Base-by-base conservation (phyloP, 2,113 vertebrate species). In the Proteles cristata region DNA sequence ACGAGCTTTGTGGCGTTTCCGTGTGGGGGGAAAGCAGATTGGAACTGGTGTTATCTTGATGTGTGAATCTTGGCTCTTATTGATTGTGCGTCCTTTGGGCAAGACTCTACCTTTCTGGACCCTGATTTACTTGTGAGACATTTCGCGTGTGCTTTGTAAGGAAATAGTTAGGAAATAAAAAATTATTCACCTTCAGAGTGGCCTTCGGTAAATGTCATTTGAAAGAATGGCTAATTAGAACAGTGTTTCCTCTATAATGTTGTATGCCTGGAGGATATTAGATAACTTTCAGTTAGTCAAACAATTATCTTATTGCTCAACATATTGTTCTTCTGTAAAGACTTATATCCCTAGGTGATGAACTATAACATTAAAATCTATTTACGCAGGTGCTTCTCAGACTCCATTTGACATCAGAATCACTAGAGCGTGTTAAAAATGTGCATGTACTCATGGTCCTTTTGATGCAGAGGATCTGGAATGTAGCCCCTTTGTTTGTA, bases 91-190 rank as follows among this genome's bases (percentile, higher is more conserved):
- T 53, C 61, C 53, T 90, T 92, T 82, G 48, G 65, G 39, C 48
- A 50, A 83, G 71, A 77, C 23, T 74, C 55, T 65, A 43, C 11
- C 11, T 94, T 91, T 53, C 55, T 91, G 71, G 89, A 82, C 83
- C 45, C 69, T 92, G 84, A 81, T 86, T 90, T 94, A 87, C 39
- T 97, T 7, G 12, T 94, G 82, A 95, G 80, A 35, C 63, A 83
- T 35, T 90, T 93, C 53, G 10, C 93, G 39, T 83, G 35, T 79
- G 88, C 92, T 96, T 95, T 96, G 10, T 61, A 87, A 97, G 82
- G 77, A 79, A 80, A 80, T 87, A 66, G 43, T 96, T 95, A 45
- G 19, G 39, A 96, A 95, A 55, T 94, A 83, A 68, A 71, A 94
- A 94, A 48, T 97, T 94, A 39, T 66, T 85, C 71, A 81, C 86